Conservation (phyloP, 2,888 invertebrate genomes). For the Pterobdella sp. region DNA sequence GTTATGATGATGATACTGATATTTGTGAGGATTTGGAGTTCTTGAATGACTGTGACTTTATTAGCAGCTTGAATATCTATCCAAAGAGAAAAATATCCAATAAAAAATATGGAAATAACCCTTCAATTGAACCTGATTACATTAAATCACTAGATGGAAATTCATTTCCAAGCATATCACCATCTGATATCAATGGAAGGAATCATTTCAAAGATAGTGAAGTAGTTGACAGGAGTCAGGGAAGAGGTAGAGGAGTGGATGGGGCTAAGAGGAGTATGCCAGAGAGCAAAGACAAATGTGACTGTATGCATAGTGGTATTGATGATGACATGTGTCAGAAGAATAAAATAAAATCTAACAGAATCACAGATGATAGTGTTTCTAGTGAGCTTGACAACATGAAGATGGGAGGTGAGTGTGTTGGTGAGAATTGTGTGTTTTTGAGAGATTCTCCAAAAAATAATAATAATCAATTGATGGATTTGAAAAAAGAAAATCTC, state of each 20-base stretch:
- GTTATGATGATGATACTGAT: background rate
- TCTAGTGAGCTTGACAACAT: background rate
- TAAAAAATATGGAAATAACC: too few relatives aligned
- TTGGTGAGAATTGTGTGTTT: too few relatives aligned
- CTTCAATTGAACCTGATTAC: too few relatives aligned
- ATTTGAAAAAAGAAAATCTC: too few relatives aligned
- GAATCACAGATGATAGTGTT: background rate
- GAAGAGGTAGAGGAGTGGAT: background rate
- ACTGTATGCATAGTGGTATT: background rate
- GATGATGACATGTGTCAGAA: background rate
- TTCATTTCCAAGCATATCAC: too few relatives aligned
- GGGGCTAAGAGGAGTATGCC: too few relatives aligned
- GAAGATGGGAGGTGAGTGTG: slow-evolving; percentile 2
- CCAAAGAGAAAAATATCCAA: too few relatives aligned
- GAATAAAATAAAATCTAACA: background rate
- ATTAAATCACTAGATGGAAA: too few relatives aligned
- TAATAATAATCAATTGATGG: too few relatives aligned
- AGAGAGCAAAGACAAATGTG: too few relatives aligned
- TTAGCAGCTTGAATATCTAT: background rate
- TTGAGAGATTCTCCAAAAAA: too few relatives aligned
- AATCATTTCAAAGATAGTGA: background rate
- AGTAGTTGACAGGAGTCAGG: background rate
- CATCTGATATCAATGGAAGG: too few relatives aligned
- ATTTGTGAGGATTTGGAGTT: slow-evolving; percentile 4
- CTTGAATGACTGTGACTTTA: background rate